Base-by-base conservation (phyloP, 37 sponge, comb jelly and placozoan species). In the Halichondria panicea region DNA sequence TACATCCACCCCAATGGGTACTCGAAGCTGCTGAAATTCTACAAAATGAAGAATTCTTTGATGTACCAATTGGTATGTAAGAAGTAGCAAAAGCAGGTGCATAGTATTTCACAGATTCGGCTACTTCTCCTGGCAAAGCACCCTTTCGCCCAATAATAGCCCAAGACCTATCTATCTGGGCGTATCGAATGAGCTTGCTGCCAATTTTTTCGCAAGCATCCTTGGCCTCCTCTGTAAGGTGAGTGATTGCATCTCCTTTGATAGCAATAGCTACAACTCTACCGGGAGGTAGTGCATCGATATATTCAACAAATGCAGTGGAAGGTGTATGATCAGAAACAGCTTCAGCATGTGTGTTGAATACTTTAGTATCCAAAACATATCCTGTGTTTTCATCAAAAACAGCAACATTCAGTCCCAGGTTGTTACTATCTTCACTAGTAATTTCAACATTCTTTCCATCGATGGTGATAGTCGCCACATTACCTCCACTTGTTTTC, bases 131-230 rank as follows among this genome's bases (percentile, higher is more conserved):
- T 22, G 21, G 11, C 25, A 6, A 6, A 21, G 59, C 59, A 24
- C 59, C 59, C n/a, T 58, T 58, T 58, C 59, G 21, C 11, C 59
- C 59, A 21, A 58, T 30, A 7, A 58, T 58, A 22, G 59, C 59
- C 59, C 59, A 58, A 18, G 59, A 58, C 21, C n/a, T 15, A 28
- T 30, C n/a, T 7, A 30, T 8, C 25, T 15, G 11, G 7, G 25
- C 22, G 6, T 58, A 6, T 30, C n/a, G n/a, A 6, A 58, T 58
- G n/a, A 21, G n/a, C n/a, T 8, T 18, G 25, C 59, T 58, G 5
- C 59, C 25, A n/a, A n/a, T n/a, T n/a, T n/a, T n/a, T n/a, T n/a
- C n/a, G n/a, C n/a, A n/a, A n/a, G n/a, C n/a, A n/a, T 7, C 5
- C 25, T 58, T 58, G 7, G 59, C 59, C 7, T 24, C 59, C 7